Percentiles rank a stretch among this genome's conserved stretches.
phyloP scores from a whole-genome alignment of 2,797 vertebrate genomes.

The Falco cherrug region DNA sequence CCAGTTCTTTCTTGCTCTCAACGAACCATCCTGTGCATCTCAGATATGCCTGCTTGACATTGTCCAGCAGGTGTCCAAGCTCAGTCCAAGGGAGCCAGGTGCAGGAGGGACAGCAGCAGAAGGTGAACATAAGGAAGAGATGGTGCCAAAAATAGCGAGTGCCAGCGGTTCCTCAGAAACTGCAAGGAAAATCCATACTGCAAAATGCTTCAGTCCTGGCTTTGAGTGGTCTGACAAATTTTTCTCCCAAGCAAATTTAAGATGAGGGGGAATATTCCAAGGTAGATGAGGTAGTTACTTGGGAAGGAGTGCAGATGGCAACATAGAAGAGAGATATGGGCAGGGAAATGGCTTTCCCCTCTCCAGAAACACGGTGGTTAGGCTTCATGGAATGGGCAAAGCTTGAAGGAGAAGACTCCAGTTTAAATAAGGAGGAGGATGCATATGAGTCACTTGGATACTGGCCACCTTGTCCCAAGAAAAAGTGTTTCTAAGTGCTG shows the following conservation, averaged over 20 bases:
- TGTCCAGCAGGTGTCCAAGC: background rate
- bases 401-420: background rate
- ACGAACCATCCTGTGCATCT: background rate
- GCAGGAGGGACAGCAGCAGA: background rate
- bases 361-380: background rate
- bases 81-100: background rate
- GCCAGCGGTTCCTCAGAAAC: background rate
- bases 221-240: background rate
- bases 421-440: background rate
- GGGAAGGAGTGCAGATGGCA: background rate
- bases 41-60: background rate
- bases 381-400: background rate
- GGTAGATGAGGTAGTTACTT: background rate
- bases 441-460: conserved; percentile 5
- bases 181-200: background rate
- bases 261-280: background rate
- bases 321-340: background rate
- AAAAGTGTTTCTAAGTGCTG: background rate
- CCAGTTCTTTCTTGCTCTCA: background rate
- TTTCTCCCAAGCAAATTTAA: background rate
- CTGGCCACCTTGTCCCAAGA: background rate
- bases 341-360: background rate
- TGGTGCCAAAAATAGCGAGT: background rate
- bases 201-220: background rate
- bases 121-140: background rate